phyloP scores from a whole-genome alignment of 2,888 invertebrate genomes.

The Sympetrum striolatum region DNA sequence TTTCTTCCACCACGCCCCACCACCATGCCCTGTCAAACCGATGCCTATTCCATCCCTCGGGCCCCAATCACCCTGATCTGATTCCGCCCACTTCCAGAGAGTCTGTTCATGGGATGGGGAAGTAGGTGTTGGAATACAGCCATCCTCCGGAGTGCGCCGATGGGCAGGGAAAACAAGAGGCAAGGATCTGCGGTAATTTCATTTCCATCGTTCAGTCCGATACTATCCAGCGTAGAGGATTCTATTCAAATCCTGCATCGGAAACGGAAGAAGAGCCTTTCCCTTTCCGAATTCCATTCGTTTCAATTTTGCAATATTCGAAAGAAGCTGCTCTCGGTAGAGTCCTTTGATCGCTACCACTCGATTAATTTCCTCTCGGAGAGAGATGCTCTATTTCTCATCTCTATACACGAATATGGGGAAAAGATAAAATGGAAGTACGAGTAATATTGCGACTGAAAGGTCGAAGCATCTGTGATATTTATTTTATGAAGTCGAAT shows the following conservation, averaged over 20 bases:
- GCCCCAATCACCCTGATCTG: slow-evolving; percentile 26
- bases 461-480: no score
- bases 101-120: not conserved
- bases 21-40: slow-evolving; percentile 1
- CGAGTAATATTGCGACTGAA: no score
- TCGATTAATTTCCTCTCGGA: no score
- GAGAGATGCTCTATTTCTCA: no score
- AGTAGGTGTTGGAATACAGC: not conserved
- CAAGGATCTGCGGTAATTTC: not conserved
- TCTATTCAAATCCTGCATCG: not conserved
- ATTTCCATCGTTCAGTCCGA: not conserved
- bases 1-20: not conserved
- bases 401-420: no score
- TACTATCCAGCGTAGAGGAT: not conserved
- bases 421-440: no score
- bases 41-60: not conserved
- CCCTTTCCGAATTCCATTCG: no score
- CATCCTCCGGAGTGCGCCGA: not conserved
- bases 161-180: not conserved
- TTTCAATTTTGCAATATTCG: no score
- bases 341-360: no score
- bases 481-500: no score
- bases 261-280: not conserved
- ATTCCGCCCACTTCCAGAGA: slow-evolving; percentile 12
- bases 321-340: no score